Conservation (phyloP, 2,113 vertebrate genomes). For the Hippolais icterina region DNA sequence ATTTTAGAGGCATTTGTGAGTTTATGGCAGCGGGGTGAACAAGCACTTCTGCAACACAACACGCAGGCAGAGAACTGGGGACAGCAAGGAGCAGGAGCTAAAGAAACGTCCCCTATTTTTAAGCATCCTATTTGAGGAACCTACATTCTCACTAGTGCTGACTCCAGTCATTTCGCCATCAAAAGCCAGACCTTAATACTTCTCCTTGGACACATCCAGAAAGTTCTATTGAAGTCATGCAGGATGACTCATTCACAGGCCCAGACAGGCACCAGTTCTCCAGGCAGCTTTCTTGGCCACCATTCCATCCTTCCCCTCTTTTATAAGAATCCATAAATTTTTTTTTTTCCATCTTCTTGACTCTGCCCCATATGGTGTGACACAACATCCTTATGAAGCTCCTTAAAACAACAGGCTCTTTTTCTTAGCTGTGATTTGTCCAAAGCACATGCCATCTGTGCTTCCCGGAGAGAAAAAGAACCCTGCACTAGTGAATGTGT, state of each 20-base stretch:
- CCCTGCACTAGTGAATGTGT: not conserved
- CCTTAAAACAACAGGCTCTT: conserved; percentile 54
- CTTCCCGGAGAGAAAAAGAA: not conserved
- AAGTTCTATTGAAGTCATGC: not conserved
- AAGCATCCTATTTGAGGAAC: not conserved
- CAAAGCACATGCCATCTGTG: conserved; percentile 57
- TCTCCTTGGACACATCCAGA: not conserved
- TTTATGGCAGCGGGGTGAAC: not conserved
- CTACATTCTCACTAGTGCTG: not conserved
- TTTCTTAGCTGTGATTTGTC: conserved; percentile 55
- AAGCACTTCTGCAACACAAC: not conserved
- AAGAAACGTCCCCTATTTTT: not conserved
- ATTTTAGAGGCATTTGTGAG: not conserved
- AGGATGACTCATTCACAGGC: not conserved
- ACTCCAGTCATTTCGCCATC: not conserved
- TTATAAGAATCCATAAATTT: not conserved
- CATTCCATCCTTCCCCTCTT: not conserved
- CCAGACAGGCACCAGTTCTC: not conserved
- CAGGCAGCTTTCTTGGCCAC: conserved; percentile 30
- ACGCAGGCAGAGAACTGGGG: not conserved
- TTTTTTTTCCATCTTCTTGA: not conserved
- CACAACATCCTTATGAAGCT: conserved; percentile 56
- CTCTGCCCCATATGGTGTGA: conserved; percentile 57
- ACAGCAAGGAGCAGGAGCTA: not conserved
- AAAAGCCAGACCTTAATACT: not conserved